Conservation (phyloP, 2,888 invertebrate genomes). For the Mayetiola destructor region DNA sequence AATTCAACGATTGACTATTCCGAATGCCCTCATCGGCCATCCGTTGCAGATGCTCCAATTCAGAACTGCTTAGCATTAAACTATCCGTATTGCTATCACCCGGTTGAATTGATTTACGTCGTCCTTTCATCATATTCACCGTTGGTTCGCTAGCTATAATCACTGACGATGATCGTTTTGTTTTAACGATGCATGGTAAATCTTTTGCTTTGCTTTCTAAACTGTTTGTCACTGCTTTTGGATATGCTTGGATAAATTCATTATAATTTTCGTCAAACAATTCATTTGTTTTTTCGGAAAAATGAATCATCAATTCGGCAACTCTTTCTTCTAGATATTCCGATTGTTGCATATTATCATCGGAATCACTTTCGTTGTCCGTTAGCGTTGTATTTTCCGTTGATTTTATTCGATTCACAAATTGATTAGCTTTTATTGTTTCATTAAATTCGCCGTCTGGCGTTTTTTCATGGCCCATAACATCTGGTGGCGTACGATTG, state of each 20-base stretch:
- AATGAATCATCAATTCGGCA: slow-evolving; percentile 54
- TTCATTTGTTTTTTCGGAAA: slow-evolving; percentile 54
- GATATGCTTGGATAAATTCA: slow-evolving; percentile 40
- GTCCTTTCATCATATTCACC: slow-evolving; percentile 21
- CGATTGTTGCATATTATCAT: slow-evolving; percentile 40
- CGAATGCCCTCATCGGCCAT: slow-evolving; percentile 35
- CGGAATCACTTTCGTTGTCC: slow-evolving; percentile 36
- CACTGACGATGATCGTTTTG: background rate
- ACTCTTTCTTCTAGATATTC: slow-evolving; percentile 52
- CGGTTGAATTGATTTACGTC: slow-evolving; percentile 45
- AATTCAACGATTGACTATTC: slow-evolving; percentile 17
- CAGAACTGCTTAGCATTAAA: slow-evolving; percentile 43
- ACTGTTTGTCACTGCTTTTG: slow-evolving; percentile 33
- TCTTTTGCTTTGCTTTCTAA: slow-evolving; percentile 22
- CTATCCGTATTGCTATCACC: slow-evolving; percentile 25
- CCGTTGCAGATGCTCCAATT: slow-evolving; percentile 43
- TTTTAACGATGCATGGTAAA: background rate
- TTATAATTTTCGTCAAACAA: slow-evolving; percentile 46
- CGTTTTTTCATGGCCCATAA: background rate
- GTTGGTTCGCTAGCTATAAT: background rate
- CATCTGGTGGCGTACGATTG: background rate
- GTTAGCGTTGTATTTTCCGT: background rate
- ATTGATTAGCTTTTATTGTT: background rate
- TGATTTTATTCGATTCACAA: background rate
- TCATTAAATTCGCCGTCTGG: background rate